Evolutionary conservation across 2,888 invertebrate species (phyloP).

Genomic region (Xestia xanthographa): DNA sequence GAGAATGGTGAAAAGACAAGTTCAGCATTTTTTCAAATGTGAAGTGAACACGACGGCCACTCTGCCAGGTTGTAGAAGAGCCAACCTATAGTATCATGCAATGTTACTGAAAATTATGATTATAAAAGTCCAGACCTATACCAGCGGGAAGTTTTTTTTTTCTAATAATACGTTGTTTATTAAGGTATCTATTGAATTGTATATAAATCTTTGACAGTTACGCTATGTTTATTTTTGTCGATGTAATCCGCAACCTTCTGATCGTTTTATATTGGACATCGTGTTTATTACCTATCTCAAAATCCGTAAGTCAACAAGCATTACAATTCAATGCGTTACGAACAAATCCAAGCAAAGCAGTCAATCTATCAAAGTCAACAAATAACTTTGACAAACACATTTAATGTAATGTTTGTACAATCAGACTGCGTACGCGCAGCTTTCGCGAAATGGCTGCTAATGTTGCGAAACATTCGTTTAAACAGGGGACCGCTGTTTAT

Average conservation of each 20-base stretch:
- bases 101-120: not conserved
- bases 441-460: constrained; percentile 84
- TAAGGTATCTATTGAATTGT: not conserved
- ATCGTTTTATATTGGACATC: not conserved
- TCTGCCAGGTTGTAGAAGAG: not conserved
- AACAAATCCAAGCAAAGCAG: constrained; percentile 33
- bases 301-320: constrained; percentile 31
- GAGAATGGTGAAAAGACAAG: not conserved
- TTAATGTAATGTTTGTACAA: constrained; percentile 81
- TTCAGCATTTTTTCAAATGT: not conserved
- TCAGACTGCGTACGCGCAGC: constrained; percentile 79
- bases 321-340: constrained; percentile 28
- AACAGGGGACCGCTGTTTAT: constrained; percentile 87
- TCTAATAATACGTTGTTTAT: no score
- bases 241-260: not conserved
- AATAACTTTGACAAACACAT: constrained; percentile 84
- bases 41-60: not conserved
- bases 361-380: constrained; percentile 83
- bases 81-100: not conserved
- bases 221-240: not conserved
- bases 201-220: not conserved
- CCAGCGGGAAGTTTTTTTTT: not conserved
- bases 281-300: constrained; percentile 11
- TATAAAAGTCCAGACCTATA: not conserved
- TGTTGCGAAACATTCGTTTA: constrained; percentile 87